A percentile compares a stretch with the other conserved stretches of the same genome.
Conservation (phyloP, 2,797 vertebrate genomes). For the Brachymystax lenok region DNA sequence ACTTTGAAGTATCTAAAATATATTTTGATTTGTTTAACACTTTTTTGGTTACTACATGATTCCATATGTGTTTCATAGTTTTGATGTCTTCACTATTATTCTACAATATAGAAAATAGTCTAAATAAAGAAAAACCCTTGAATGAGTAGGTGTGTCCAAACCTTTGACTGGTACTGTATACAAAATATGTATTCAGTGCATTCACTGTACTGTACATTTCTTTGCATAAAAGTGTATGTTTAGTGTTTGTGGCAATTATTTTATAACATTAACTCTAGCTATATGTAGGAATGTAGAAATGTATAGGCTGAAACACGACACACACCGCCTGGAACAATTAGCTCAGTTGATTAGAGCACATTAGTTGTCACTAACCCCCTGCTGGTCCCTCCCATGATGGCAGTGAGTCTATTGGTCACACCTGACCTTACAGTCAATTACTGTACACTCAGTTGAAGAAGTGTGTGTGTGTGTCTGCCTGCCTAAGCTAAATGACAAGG, state of each 20-base stretch:
- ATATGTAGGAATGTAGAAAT: background rate
- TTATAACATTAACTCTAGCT: background rate
- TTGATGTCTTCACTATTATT: too few species aligned
- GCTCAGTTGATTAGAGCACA: background rate
- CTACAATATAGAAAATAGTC: too few species aligned
- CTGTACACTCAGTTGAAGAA: background rate
- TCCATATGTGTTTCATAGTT: too few species aligned
- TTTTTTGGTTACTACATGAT: too few species aligned
- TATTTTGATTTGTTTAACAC: too few species aligned
- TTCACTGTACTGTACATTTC: background rate
- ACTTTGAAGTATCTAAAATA: too few species aligned
- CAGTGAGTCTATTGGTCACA: background rate
- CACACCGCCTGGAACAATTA: background rate
- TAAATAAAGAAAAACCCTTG: too few species aligned
- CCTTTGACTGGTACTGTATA: too few species aligned
- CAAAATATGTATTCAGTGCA: background rate
- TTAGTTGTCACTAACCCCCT: background rate
- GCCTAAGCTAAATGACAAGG: background rate
- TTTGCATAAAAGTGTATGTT: background rate
- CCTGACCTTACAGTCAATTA: background rate
- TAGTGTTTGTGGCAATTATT: background rate
- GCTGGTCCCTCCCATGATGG: background rate
- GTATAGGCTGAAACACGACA: background rate
- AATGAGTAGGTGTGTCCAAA: too few species aligned
- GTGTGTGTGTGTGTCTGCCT: conserved; percentile 2